Percentiles rank a stretch among this genome's conserved stretches.
These are phyloP conservation scores for Malaclemys terrapin DNA, from an alignment of 2,113 vertebrate species.

Conservation along the genomic window DNA sequence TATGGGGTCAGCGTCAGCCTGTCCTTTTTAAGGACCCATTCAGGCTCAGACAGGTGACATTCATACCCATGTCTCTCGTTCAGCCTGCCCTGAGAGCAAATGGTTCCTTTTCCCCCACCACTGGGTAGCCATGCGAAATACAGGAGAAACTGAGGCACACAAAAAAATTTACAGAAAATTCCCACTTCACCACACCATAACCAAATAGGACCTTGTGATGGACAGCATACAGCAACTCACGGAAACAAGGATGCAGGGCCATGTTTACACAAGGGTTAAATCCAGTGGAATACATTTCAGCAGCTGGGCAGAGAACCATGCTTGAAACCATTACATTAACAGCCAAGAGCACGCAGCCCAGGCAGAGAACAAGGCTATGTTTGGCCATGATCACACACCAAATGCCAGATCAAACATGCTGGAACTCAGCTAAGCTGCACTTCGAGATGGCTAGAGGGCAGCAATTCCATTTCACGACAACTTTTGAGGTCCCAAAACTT, in stretches of 20 bases:
- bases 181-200: not conserved
- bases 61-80: not conserved
- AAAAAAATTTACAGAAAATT: not conserved
- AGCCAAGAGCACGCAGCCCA: not conserved
- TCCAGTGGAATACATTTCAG: not conserved
- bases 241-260: not conserved
- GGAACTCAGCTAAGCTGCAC: not conserved
- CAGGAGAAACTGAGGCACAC: too few species aligned
- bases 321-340: not conserved
- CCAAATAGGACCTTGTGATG: not conserved
- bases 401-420: not conserved
- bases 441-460: not conserved
- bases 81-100: not conserved
- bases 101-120: not conserved
- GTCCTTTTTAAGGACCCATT: not conserved
- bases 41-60: not conserved
- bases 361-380: not conserved
- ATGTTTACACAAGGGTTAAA: not conserved
- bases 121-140: not conserved
- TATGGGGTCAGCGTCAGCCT: too few species aligned
- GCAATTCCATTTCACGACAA: not conserved
- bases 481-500: accelerated
- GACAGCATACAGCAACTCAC: not conserved
- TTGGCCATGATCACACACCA: not conserved
- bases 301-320: not conserved